Conservation (phyloP, 2,113 vertebrate species). For the Crotalus tigris region DNA sequence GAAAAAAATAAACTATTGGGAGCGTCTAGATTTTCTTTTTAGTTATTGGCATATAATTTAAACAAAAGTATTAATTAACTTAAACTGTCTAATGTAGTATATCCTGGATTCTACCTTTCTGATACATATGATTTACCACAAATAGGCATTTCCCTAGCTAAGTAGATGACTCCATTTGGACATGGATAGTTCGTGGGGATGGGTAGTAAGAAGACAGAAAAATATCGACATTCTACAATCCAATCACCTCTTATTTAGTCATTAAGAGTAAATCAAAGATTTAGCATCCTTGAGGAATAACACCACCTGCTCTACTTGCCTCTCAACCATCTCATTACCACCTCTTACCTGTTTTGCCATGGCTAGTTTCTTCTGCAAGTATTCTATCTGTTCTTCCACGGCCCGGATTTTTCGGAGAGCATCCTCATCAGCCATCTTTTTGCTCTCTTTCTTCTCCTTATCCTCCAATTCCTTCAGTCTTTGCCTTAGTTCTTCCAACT, state of each 20-base stretch:
- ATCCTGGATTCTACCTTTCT: not conserved
- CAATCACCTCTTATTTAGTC: not conserved
- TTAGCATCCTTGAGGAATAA: not conserved
- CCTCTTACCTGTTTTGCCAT: conserved; percentile 89
- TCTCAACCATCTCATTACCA: not conserved
- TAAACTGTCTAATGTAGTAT: not conserved
- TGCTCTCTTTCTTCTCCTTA: conserved; percentile 92
- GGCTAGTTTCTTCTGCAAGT: conserved; percentile 93
- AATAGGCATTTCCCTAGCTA: not conserved
- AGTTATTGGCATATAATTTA: not conserved
- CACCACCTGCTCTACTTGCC: not conserved
- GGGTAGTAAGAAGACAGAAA: not conserved
- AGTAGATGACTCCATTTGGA: not conserved
- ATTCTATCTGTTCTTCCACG: conserved; percentile 94
- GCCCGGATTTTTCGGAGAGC: conserved; percentile 90
- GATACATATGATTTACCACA: not conserved
- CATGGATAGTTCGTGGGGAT: not conserved
- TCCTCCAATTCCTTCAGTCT: conserved; percentile 91
- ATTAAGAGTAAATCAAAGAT: not conserved
- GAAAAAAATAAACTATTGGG: not conserved
- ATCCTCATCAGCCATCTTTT: conserved; percentile 97
- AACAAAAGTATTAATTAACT: not conserved
- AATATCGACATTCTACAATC: not conserved
- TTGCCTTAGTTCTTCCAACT: conserved; percentile 92
- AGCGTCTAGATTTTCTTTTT: not conserved